Evolutionary conservation across 2,797 vertebrate genomes (phyloP), one percentile per base, ranked within the genome.

Genomic region (Melanotaenia boesemani): DNA sequence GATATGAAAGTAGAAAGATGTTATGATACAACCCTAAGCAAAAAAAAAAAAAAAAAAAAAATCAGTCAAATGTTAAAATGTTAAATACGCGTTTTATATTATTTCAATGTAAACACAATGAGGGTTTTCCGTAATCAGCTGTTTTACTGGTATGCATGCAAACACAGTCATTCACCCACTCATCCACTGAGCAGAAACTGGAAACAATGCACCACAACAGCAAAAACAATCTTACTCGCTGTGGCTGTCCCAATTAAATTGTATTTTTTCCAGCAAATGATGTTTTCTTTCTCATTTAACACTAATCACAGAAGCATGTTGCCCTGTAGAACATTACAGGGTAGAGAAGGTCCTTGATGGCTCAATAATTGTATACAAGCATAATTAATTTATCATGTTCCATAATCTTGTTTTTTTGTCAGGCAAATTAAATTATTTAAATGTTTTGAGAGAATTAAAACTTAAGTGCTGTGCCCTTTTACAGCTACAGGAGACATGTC

Each of bases 391-490:
- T 61, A 50, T 72, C 34, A 55, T 64, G 32, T 60, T 74, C 46
- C 18, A 54, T 48, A 9, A 32, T 24, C 41, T 60, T 39, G 32
- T 58, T 34, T 69, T 68, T 81, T 73, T 48, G 20, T 67, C 28
- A 48, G 4, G 3, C 59, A 28, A 41, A 52, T 69, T 7, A 64
- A 79, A 67, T 62, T 16, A 75, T 76, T 62, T 61, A 54, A 72
- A 66, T 52, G 22, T 69, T 81, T 77, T 63, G 67, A 76, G 58
- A 72, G 63, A 72, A 85, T 80, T 78, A 62, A 75, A 63, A 68
- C 52, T 52, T 6, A 24, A 58, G 54, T 36, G 64, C 63, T 46
- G 6, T 84, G 77, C 72, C 84, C 71, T 88, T 89, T 86, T 80
- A 86, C 10, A 74, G 85, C 76, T 67, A 63, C 37, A 22, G 58